These are phyloP conservation scores for Unio pictorum DNA, from an alignment of 2,888 invertebrate genomes.

Conservation along the genomic window DNA sequence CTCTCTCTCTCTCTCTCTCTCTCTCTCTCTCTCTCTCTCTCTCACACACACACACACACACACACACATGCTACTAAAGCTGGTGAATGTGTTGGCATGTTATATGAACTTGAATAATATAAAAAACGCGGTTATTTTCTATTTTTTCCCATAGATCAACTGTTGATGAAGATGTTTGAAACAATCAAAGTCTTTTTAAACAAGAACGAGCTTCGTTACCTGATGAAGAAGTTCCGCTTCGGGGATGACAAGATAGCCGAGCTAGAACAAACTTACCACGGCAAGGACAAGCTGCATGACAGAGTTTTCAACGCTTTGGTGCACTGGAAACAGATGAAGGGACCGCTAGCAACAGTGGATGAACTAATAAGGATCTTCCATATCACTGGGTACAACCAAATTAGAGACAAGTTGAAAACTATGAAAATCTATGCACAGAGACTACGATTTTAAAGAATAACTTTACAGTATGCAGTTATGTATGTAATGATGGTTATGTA, in stretches of 20 bases:
- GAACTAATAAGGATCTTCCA: slow-evolving; percentile 65
- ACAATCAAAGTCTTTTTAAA: slow-evolving; percentile 54
- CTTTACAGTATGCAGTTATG: too few species aligned
- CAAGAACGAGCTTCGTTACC: slow-evolving; percentile 64
- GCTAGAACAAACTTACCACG: slow-evolving; percentile 61
- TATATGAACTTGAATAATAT: not conserved
- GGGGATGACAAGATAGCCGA: slow-evolving; percentile 63
- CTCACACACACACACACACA: too few species aligned
- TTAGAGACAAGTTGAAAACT: slow-evolving; percentile 46
- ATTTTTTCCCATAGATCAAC: slow-evolving; percentile 49
- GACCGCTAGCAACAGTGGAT: slow-evolving; percentile 58
- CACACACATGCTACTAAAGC: not conserved
- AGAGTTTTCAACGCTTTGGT: slow-evolving; percentile 55
- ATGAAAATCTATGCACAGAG: slow-evolving; percentile 62
- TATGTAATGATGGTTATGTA: too few species aligned
- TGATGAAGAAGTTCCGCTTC: slow-evolving; percentile 64
- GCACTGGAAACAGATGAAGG: slow-evolving; percentile 60
- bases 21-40: too few species aligned
- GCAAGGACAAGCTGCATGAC: slow-evolving; percentile 61
- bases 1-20: too few species aligned
- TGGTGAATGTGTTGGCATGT: not conserved
- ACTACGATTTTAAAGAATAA: slow-evolving; percentile 37
- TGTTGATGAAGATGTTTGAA: slow-evolving; percentile 61
- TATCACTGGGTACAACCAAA: slow-evolving; percentile 58
- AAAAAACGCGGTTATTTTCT: not conserved